A percentile compares a stretch with the other conserved stretches of the same genome.
These are phyloP conservation scores for Stercorarius parasiticus DNA, from an alignment of 2,113 vertebrate species.

Conservation along the genomic window DNA sequence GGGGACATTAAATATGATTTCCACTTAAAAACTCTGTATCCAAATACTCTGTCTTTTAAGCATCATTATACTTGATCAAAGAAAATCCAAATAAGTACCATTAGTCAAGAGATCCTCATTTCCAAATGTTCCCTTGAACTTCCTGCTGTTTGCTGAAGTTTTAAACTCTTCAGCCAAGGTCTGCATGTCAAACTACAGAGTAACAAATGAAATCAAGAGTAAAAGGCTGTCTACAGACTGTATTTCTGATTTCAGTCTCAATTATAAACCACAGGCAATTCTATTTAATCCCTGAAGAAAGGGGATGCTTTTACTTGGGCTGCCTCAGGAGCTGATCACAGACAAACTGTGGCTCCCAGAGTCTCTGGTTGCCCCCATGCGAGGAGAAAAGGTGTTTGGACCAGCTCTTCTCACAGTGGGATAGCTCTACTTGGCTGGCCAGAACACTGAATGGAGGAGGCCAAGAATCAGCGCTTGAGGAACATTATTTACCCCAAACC, in stretches of 20 bases:
- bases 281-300: neutral
- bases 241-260: neutral
- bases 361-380: neutral
- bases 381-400: neutral
- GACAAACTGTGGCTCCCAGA: neutral
- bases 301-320: neutral
- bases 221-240: neutral
- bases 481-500: neutral
- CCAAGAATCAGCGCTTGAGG: neutral
- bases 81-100: neutral
- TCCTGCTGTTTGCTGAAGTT: neutral
- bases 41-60: neutral
- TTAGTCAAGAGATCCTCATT: neutral
- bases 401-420: neutral
- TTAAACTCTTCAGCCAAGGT: neutral
- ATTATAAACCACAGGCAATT: neutral
- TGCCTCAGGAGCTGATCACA: neutral
- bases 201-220: neutral
- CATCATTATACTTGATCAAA: slow-evolving; percentile 1
- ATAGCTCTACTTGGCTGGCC: neutral
- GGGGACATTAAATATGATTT: slow-evolving; percentile 9
- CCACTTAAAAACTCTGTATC: neutral
- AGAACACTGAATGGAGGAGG: neutral
- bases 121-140: neutral
- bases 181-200: neutral